Evolutionary conservation across 2,113 vertebrate genomes (phyloP), one percentile per base, ranked within the genome.

Genomic region (Megalops atlanticus): DNA sequence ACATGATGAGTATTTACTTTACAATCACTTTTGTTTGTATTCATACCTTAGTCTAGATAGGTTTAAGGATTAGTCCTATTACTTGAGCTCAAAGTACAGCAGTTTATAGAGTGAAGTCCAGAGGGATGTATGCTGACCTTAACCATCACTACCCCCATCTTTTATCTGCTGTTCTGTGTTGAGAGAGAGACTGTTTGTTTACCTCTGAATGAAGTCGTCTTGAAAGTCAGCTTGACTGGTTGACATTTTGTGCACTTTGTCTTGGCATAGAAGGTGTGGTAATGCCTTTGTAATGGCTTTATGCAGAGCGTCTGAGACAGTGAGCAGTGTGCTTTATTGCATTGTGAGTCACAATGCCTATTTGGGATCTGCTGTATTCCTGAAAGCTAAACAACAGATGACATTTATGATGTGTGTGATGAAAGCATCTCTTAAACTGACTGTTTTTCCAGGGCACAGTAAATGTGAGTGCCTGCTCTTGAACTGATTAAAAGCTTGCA

Each of bases 171-270:
- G 24, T 24, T n/a, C 52, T 2, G 52, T 58, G n/a, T 24, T 2
- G 2, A 70, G 31, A 7, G 27, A 36, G 27, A 71, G 69, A 3
- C 69, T 71, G 11, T 38, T 38, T 33, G 64, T 33, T 11, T 14
- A 11, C 14, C 64, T 69, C 6, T 71, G 16, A 71, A 36, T 38
- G 69, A 64, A 38, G 35, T 35, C 69, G 14, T 10, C 69, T 71
- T 71, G 15, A 71, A 35, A 33, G n/a, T 69, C 31, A 8, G 64
- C 3, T 4, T 38, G 35, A 7, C 58, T 5, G 8, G 31, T 10
- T 64, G 58, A 31, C 58, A 64, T 64, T 64, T 64, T 64, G 58
- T 31, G 58, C 24, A 8, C n/a, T 64, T 64, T 71, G 69, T 71
- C 33, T 71, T 5, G 4, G 35, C 36, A 21, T 71, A 21, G 69